phyloP scores from a whole-genome alignment of 2,888 invertebrate species.

The Pristionchus fissidentatus region DNA sequence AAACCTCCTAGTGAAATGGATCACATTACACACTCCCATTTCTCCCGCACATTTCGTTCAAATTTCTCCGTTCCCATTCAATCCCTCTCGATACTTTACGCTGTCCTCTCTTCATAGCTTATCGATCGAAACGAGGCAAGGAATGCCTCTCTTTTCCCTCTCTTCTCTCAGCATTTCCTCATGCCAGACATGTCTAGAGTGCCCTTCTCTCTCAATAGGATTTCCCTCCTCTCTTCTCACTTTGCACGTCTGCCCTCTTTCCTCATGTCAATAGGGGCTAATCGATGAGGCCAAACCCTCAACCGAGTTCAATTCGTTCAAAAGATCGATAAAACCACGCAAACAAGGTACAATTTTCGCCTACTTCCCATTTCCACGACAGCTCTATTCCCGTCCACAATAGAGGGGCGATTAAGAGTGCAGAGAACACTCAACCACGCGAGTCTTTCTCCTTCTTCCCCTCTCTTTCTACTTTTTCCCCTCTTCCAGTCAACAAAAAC shows the following conservation, averaged over 20 bases:
- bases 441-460: neutral
- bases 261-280: neutral
- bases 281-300: neutral
- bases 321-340: neutral
- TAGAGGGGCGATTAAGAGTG: slow-evolving; percentile 32
- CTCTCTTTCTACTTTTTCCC: neutral
- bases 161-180: neutral
- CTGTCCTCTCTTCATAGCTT: neutral
- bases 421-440: slow-evolving; percentile 15
- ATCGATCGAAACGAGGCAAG: neutral
- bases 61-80: neutral
- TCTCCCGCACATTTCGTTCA: neutral
- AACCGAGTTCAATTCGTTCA: neutral
- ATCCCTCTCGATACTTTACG: neutral
- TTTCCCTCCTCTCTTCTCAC: slow-evolving; percentile 2
- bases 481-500: slow-evolving; percentile 24
- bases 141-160: slow-evolving; percentile 1
- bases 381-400: no score
- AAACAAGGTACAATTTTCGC: slow-evolving; percentile 82
- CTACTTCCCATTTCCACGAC: slow-evolving; percentile 83
- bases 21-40: neutral
- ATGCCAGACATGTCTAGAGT: slow-evolving; percentile 19
- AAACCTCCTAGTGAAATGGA: no score
- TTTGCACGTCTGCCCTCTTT: neutral
- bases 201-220: slow-evolving; percentile 7